Conservation (phyloP, 2,113 vertebrate species). For the Hydrochoerus hydrochaeris region DNA sequence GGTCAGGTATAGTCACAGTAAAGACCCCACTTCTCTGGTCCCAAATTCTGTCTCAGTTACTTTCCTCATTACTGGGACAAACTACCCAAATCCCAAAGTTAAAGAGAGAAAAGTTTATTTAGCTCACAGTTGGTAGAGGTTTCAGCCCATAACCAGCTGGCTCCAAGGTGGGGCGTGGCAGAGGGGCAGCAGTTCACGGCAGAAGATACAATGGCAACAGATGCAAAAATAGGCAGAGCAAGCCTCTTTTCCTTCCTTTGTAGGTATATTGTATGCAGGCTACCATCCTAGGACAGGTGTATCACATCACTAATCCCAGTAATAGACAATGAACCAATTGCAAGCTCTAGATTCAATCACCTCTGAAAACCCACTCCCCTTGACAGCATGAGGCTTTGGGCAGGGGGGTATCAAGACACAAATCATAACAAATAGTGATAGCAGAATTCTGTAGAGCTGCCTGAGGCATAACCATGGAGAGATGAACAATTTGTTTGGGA, state of each 20-base stretch:
- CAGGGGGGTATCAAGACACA: background rate
- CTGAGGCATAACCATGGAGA: background rate
- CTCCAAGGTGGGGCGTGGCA: background rate
- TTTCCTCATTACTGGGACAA: background rate
- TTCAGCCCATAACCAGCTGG: background rate
- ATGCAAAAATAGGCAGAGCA: background rate
- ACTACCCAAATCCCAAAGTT: background rate
- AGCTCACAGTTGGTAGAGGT: background rate
- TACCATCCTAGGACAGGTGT: background rate
- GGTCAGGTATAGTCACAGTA: too few relatives aligned
- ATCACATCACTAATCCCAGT: background rate
- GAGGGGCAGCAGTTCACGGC: background rate
- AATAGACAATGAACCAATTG: background rate
- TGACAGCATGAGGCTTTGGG: background rate
- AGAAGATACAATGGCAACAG: background rate
- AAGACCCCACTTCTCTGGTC: background rate
- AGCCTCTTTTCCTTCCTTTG: background rate
- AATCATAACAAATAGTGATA: background rate
- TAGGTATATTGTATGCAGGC: background rate
- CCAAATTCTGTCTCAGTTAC: background rate
- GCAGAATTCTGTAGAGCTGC: background rate
- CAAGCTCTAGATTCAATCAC: background rate
- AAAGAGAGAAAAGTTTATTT: background rate
- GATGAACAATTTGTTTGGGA: background rate
- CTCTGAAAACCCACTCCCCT: background rate